Conservation (phyloP, 2,888 invertebrate genomes). For the Coleophora deauratella region DNA sequence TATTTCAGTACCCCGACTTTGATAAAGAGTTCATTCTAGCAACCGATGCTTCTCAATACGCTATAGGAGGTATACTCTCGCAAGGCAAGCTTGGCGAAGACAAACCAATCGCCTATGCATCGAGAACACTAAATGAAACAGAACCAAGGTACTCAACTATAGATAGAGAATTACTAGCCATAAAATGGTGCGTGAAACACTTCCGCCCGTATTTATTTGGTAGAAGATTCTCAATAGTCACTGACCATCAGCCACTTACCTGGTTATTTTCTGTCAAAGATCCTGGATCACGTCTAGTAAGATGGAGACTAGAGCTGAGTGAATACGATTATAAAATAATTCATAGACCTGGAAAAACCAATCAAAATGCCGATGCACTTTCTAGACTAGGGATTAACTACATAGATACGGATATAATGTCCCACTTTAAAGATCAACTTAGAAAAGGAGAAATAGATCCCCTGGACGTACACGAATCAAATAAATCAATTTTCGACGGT, state of each 20-base stretch:
- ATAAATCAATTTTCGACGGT: no score
- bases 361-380: slow-evolving; percentile 24
- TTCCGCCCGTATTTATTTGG: slow-evolving; percentile 11
- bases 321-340: slow-evolving; percentile 20
- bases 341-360: slow-evolving; percentile 24
- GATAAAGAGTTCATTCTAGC: background rate
- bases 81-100: slow-evolving; percentile 1
- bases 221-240: background rate
- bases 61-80: slow-evolving; percentile 4
- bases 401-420: slow-evolving; percentile 1
- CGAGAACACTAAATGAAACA: slow-evolving; percentile 3
- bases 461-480: no score
- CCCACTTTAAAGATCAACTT: slow-evolving; percentile 8
- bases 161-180: slow-evolving; percentile 12
- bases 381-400: no score
- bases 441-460: no score
- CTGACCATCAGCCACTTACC: background rate
- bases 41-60: slow-evolving; percentile 2
- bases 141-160: slow-evolving; percentile 13
- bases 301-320: slow-evolving; percentile 1
- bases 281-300: background rate
- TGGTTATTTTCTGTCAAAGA: slow-evolving; percentile 1
- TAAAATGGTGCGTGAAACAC: slow-evolving; percentile 9
- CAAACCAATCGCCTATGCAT: slow-evolving; percentile 2
- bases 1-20: slow-evolving; percentile 8